Evolutionary conservation across 2,888 invertebrate species (phyloP).

Genomic region (Neocrepidodera transversa): DNA sequence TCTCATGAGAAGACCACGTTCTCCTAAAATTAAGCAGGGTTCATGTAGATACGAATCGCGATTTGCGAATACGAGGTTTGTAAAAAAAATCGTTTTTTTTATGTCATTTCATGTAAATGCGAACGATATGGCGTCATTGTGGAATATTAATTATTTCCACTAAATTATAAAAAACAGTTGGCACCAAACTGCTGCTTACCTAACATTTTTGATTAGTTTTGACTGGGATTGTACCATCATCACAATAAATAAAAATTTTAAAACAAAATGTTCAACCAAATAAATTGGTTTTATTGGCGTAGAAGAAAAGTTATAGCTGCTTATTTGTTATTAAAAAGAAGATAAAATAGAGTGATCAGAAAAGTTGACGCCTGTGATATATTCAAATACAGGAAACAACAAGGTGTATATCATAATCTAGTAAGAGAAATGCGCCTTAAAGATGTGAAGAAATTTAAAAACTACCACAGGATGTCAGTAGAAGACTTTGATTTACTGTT

Average conservation of each 20-base stretch:
- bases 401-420: conserved; percentile 4
- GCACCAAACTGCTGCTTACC: neutral
- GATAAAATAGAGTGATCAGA: neutral
- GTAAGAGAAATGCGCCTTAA: neutral
- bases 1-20: too few relatives aligned
- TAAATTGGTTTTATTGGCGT: conserved; percentile 3
- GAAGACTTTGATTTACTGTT: conserved; percentile 1
- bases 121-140: neutral
- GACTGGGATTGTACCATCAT: neutral
- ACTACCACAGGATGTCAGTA: conserved; percentile 7
- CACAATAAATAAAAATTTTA: neutral
- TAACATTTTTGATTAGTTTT: neutral
- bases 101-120: neutral
- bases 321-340: conserved; percentile 11
- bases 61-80: neutral
- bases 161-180: neutral
- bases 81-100: neutral
- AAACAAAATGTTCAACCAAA: neutral
- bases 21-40: too few relatives aligned
- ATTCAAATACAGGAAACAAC: conserved; percentile 8
- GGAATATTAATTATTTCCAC: neutral
- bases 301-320: conserved; percentile 4
- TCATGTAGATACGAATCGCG: neutral
- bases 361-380: conserved; percentile 1
- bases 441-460: conserved; percentile 11